These are phyloP conservation scores for Sussaba pulchella DNA, from an alignment of 2,888 invertebrate genomes.

Conservation along the genomic window DNA sequence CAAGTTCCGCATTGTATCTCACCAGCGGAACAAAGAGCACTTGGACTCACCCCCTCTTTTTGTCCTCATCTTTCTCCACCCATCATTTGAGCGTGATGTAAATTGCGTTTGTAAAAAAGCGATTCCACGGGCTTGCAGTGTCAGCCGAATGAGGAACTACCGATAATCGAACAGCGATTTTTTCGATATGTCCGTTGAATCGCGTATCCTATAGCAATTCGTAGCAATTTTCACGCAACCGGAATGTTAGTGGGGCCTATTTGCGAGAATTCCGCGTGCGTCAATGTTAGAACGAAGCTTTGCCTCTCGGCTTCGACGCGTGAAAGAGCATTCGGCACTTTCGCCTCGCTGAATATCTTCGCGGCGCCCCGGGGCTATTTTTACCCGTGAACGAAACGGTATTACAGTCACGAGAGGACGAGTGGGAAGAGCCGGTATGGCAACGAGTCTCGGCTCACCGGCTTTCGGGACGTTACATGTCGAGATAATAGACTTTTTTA, in stretches of 20 bases:
- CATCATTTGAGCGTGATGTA: background rate
- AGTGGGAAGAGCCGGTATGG: background rate
- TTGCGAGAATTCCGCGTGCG: no score
- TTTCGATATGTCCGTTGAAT: no score
- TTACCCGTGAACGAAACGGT: slow-evolving; percentile 39
- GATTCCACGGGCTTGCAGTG: no score
- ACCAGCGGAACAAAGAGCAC: slow-evolving; percentile 14
- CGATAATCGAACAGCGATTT: no score
- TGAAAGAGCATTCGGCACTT: slow-evolving; percentile 30
- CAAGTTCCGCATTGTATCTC: slow-evolving; percentile 43
- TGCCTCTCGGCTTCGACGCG: background rate
- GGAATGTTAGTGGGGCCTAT: no score
- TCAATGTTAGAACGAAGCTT: background rate
- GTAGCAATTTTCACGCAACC: slow-evolving; percentile 1
- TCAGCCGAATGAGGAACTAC: no score
- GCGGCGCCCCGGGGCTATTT: slow-evolving; percentile 61
- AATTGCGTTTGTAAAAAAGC: background rate
- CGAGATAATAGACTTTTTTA: no score
- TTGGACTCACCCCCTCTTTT: background rate
- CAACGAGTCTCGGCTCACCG: slow-evolving; percentile 57
- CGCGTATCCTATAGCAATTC: slow-evolving; percentile 4
- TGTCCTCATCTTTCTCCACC: background rate
- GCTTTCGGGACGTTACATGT: background rate
- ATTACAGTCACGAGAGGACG: slow-evolving; percentile 22
- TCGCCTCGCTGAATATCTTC: slow-evolving; percentile 49